Percentiles rank a stretch among this genome's conserved stretches.
Evolutionary conservation across 2,113 vertebrate genomes (phyloP).

Genomic region (Erpornis zantholeuca): DNA sequence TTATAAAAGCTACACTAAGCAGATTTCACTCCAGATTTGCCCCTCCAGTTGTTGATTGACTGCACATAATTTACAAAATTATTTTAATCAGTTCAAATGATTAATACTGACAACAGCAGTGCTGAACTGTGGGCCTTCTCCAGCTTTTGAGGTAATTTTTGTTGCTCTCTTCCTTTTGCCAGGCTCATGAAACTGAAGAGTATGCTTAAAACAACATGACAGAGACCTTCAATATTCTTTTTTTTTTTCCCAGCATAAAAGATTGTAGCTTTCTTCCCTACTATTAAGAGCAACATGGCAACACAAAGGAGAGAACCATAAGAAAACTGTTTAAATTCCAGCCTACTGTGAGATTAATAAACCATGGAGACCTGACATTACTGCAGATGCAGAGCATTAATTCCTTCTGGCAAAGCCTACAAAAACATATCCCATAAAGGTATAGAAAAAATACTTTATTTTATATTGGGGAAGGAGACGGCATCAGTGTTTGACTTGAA

Average conservation of each 20-base stretch:
- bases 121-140: neutral
- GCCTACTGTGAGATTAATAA: conserved; percentile 67
- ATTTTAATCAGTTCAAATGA: neutral
- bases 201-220: neutral
- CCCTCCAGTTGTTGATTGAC: neutral
- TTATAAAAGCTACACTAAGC: neutral
- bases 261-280: neutral
- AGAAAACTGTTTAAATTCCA: conserved; percentile 54
- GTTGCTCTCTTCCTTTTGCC: neutral
- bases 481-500: neutral
- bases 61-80: neutral
- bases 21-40: neutral
- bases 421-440: neutral
- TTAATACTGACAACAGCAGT: neutral
- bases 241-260: neutral
- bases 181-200: neutral
- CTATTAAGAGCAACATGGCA: neutral
- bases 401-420: conserved; percentile 42
- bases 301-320: neutral
- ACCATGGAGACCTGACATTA: conserved; percentile 50
- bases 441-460: neutral
- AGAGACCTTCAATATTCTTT: neutral
- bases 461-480: neutral
- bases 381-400: conserved; percentile 33
- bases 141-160: neutral